Evolutionary conservation across 1,140 invertebrate genomes (phyloP).

Genomic region (Hyles euphorbiae): DNA sequence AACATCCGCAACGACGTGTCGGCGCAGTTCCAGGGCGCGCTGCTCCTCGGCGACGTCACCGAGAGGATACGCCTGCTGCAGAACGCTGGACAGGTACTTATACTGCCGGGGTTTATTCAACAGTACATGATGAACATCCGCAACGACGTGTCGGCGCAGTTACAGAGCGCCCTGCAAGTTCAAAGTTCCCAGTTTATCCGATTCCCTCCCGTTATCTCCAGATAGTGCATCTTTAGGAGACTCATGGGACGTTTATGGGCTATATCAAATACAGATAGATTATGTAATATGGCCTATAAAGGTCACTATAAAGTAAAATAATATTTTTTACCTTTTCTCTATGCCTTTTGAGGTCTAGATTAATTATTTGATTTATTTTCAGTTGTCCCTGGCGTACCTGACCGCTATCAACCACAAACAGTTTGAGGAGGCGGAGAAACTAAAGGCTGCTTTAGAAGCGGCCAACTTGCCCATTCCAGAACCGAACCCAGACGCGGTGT

Average conservation of each 20-base stretch:
- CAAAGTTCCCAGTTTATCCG: too few species aligned
- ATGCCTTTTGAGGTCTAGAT: too few species aligned
- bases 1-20: slow-evolving; percentile 96
- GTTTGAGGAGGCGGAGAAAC: slow-evolving; percentile 83
- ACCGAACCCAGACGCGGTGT: slow-evolving; percentile 84
- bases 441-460: slow-evolving; percentile 82
- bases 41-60: slow-evolving; percentile 92
- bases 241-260: too few species aligned
- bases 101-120: neutral
- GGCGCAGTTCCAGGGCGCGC: slow-evolving; percentile 96
- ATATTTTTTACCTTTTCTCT: too few species aligned
- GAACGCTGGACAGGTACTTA: slow-evolving; percentile 78
- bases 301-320: too few species aligned
- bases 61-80: slow-evolving; percentile 95
- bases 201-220: too few species aligned
- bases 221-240: too few species aligned
- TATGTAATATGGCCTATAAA: too few species aligned
- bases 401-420: slow-evolving; percentile 97
- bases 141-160: slow-evolving; percentile 97
- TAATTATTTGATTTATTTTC: neutral
- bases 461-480: slow-evolving; percentile 83
- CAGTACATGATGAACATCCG: too few species aligned
- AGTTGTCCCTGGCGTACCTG: slow-evolving; percentile 87
- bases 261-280: too few species aligned
- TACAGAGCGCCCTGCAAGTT: slow-evolving; percentile 89